Evolutionary conservation across 1,140 invertebrate species (phyloP), one percentile per base, ranked within the genome.

Genomic region (Caenorhabditis brenneri): DNA sequence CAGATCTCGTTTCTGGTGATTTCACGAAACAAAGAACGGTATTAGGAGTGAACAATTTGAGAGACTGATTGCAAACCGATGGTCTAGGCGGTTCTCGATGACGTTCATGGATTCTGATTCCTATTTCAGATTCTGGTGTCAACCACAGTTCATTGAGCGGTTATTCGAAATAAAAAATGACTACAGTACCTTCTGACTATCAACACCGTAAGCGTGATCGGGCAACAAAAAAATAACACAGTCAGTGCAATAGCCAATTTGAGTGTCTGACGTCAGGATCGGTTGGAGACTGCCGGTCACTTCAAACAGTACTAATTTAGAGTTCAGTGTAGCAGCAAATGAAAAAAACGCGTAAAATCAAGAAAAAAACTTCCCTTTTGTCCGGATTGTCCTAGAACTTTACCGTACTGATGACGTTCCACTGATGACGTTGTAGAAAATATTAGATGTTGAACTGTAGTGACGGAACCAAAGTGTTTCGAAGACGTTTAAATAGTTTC

Each of bases 51-150:
- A 31, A 9, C 27, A 15, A 24, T 42, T 7, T 65, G 15, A 33
- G 58, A 65, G 65, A 42, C 65, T 74, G 36, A 74, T 42, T 74
- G 33, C 36, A 24, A 74, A 74, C 65, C 65, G 36, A 42, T 74
- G 36, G 36, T 42, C 22, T 46, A 24, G 36, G 6, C 36, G 27
- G 4, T 46, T 33, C n/a, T 16, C 22, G 36, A 74, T 42, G 65
- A 74, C 33, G 65, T 74, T 74, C 36, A 16, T 65, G 58, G 58
- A 65, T 36, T 36, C 58, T 36, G 29, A 65, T 65, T 65, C 58
- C 39, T 31, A 27, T 19, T 16, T 65, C n/a, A 22, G 65, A 19
- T 42, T 74, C n/a, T 74, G 33, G 22, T 42, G 65, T 39, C 36
- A 5, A 74, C 36, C 65, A 74, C 36, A 42, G 36, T 39, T 74